Conservation (phyloP, 2,888 invertebrate genomes). For the Ramazzottius varieornatus region DNA sequence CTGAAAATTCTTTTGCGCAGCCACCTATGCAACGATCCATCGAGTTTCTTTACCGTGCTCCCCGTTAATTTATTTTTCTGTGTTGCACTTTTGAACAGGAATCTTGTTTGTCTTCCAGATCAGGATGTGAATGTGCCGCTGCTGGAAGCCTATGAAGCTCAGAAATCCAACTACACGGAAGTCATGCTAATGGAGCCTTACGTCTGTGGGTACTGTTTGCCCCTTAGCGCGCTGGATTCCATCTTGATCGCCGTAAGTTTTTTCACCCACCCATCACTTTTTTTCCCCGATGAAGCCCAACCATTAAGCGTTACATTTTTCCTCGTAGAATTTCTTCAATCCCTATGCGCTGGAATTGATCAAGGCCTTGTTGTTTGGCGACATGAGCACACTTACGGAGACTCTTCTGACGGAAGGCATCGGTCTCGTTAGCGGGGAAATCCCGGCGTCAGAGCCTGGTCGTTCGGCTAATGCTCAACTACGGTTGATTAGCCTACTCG, state of each 20-base stretch:
- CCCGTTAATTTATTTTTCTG: too few species aligned
- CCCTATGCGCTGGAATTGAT: conserved; percentile 1
- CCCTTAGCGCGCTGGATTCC: conserved; percentile 1
- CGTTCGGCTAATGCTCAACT: background rate
- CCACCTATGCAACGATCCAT: too few species aligned
- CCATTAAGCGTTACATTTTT: background rate
- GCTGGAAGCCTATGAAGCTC: background rate
- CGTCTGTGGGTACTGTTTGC: background rate
- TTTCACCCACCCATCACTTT: background rate
- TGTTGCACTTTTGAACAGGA: too few species aligned
- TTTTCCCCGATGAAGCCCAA: background rate
- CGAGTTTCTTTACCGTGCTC: too few species aligned
- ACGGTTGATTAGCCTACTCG: background rate
- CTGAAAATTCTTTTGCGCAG: too few species aligned
- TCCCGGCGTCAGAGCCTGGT: background rate
- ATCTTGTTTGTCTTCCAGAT: background rate
- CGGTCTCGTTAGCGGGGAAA: background rate
- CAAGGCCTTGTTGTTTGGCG: background rate
- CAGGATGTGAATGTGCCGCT: background rate
- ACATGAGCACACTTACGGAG: background rate
- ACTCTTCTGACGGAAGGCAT: background rate
- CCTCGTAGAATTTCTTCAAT: background rate
- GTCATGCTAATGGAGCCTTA: conserved; percentile 1
- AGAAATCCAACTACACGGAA: background rate
- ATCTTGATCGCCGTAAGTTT: background rate